Percentiles rank a stretch among this genome's conserved stretches.
These are phyloP conservation scores for Ochotona princeps DNA, from an alignment of 2,113 vertebrate genomes.

Conservation along the genomic window DNA sequence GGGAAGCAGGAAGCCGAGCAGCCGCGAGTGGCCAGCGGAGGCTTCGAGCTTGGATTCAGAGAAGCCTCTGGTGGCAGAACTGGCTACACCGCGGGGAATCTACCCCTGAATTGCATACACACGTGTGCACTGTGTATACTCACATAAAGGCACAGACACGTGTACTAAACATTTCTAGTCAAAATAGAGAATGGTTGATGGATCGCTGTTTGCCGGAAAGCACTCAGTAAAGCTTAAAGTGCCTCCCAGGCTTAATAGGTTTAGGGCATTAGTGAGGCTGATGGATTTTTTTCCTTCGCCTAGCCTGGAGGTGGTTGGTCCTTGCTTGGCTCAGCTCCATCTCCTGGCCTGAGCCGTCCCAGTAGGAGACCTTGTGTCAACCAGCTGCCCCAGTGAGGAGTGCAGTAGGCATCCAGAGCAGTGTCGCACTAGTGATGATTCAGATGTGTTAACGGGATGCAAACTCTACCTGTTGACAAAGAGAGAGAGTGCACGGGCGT, in stretches of 20 bases:
- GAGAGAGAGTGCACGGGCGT: no score
- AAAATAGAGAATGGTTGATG: neutral
- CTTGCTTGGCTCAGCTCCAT: neutral
- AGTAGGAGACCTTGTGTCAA: neutral
- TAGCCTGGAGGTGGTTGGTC: rapidly evolving
- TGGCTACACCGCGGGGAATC: neutral
- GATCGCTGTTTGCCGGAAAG: neutral
- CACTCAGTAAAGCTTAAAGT: neutral
- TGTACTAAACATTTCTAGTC: conserved; percentile 45
- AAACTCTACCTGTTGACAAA: neutral
- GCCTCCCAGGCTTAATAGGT: neutral
- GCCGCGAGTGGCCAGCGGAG: conserved; percentile 41
- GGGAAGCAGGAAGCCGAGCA: conserved; percentile 67
- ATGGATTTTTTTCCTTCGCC: neutral
- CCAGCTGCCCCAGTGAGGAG: neutral
- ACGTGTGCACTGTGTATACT: rapidly evolving
- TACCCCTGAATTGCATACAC: neutral
- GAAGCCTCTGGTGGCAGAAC: conserved; percentile 42
- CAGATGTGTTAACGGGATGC: rapidly evolving
- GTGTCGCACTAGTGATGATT: neutral
- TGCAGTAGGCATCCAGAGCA: neutral
- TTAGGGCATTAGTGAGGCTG: neutral
- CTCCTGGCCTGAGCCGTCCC: neutral
- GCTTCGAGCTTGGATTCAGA: conserved; percentile 51
- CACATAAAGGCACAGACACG: neutral